Conservation (phyloP, 30 jellyfish, hydroid and myxozoan genomes). For the Aurelia aurita region DNA sequence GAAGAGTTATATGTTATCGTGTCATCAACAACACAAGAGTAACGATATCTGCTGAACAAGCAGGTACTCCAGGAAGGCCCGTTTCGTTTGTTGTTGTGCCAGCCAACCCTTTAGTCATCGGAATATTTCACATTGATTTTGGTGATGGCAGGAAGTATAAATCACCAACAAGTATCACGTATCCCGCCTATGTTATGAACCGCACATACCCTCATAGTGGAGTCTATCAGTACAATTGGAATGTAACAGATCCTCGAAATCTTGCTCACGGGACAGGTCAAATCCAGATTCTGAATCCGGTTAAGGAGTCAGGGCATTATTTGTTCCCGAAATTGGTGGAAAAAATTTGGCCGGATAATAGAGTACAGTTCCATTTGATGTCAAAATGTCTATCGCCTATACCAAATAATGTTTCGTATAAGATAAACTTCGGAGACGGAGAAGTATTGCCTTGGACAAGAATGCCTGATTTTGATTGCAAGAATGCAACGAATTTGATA, state of each 20-base stretch:
- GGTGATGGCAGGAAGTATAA: slow-evolving; percentile 10
- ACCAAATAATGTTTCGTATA: slow-evolving; percentile 8
- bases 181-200: background rate
- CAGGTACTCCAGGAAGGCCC: background rate
- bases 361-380: background rate
- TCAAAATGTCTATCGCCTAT: background rate
- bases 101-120: background rate
- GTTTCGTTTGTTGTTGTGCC: background rate
- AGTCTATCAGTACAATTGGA: slow-evolving; percentile 11
- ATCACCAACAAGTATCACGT: background rate
- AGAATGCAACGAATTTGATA: background rate
- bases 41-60: background rate
- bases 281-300: slow-evolving; percentile 11
- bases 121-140: background rate
- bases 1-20: background rate
- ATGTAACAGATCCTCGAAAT: background rate
- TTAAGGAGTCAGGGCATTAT: background rate
- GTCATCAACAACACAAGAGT: background rate
- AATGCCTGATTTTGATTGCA: slow-evolving; percentile 20
- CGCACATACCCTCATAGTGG: background rate
- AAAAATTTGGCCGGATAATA: slow-evolving; percentile 17
- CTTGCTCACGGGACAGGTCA: slow-evolving; percentile 35
- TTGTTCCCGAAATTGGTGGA: background rate
- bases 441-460: slow-evolving; percentile 25
- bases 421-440: slow-evolving; percentile 58